Evolutionary conservation across 2,113 vertebrate genomes (phyloP), one percentile per base, ranked within the genome.

Genomic region (Polyodon spathula): DNA sequence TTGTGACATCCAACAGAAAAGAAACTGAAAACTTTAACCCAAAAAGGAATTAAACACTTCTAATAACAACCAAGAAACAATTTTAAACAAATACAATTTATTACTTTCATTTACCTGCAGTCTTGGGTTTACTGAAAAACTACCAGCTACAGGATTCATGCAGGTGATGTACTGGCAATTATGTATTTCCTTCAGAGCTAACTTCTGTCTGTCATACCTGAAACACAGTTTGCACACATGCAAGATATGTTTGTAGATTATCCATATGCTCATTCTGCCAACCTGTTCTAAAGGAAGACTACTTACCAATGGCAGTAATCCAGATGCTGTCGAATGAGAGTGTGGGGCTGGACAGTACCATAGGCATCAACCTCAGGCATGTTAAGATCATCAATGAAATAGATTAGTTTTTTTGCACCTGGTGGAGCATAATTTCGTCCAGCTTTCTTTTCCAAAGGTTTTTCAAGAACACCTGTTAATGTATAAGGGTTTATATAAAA

Each of bases 121-220:
- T 83, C 85, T 81, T 74, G 85, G 90, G 85, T 93, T 87, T 74
- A 93, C 88, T 61, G 91, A 93, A 80, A 96, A 95, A 82, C 89
- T 95, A 80, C 92, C 91, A 78, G 86, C 90, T 55, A 91, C 87
- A 72, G 90, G 92, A 86, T 93, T 95, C 93, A 94, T 86, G 74
- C 91, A 89, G 78, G 90, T 93, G 82, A 92, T 88, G 64, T 78
- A 82, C 81, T 90, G 92, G 81, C 93, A 93, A 82, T 91, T 90
- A 76, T 90, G 86, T 64, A 93, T 89, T 83, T 93, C 94, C 86
- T 98, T 99, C 78, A 93, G 79, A 60, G 82, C 79, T 64, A 86
- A 79, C 76, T 87, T 93, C 78, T 94, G 91, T 79, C 94, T 90
- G 88, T 99, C 95, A 86, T 97, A 97, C 95, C 96, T 98, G 81